Base-by-base conservation (phyloP, 2,888 invertebrate species). In the Drosophila rubida region DNA sequence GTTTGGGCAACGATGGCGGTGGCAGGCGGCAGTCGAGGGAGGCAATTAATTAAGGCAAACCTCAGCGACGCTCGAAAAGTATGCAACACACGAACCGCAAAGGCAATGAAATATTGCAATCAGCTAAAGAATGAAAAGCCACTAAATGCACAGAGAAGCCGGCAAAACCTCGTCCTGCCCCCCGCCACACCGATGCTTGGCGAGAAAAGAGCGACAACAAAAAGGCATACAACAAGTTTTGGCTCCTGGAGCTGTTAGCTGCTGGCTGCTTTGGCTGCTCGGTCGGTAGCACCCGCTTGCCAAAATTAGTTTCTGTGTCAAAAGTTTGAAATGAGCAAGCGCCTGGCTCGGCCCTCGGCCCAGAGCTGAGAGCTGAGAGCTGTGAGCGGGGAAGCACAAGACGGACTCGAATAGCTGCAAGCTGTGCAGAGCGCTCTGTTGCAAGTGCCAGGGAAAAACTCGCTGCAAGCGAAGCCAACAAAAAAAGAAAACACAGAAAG, bases 81-180 rank as follows among this genome's bases (percentile, higher is more conserved):
- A 85, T 85, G 84, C 84, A 86, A 80, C 87, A 88, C 84, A 88
- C 84, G 84, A 88, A 86, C 87, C 89, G 78, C 87, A 84, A 88
- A 88, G 84, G 84, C 86, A 88, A 76, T 88, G 89, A 87, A 89
- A 88, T 87, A 87, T 87, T 86, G 87, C 87, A 87, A 87, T 87
- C 87, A 87, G 88, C 84, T 82, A 81, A 84, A 81, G 85, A 88
- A 87, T 84, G 81, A 87, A 78, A 85, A 80, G 83, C 84, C 84
- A 85, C 79, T 75, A 78, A 78, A 82, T 74, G 75, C 78, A 69
- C 71, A 69, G 65, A 49, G 62, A 69, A 62, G 50, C 61, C 57
- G 27, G 39, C 46, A 49, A 63, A 49, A 23, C 11, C 22, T 25
- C 25, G 6, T 9, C 23, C 11, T 19, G 5, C 13, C 8, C 11